Base-by-base conservation (phyloP, 2,113 vertebrate species). In the Sapajus apella region DNA sequence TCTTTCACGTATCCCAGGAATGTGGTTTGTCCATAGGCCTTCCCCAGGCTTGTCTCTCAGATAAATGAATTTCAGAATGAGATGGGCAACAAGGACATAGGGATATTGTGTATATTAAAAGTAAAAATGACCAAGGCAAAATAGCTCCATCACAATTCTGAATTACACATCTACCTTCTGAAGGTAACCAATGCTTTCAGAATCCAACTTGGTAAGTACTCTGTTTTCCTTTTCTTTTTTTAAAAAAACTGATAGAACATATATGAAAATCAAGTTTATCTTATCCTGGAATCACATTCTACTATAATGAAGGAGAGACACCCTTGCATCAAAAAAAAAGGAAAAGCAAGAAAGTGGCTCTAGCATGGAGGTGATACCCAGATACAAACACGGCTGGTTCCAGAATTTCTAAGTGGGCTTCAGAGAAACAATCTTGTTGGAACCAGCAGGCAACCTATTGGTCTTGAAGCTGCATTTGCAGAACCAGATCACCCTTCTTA, bases 101-200 rank as follows among this genome's bases (percentile, higher is more conserved):
- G 32, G n/a, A 82, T 32, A 84, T 40, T 93, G 43, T n/a, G 25
- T 40, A 35, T 37, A 92, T 87, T 37, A 66, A 92, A 97, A 90
- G 76, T 81, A 89, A 90, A 92, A 66, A 50, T 5, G 58, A 56
- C 17, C 8, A 77, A 73, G 11, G 68, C 27, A 87, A 85, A 82
- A 47, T 8, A 92, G 20, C 11, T 84, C 21, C 8, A 13, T 91
- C 17, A 82, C 64, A 94, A 58, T 61, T 92, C 58, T 72, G 21
- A 95, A 77, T 90, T 81, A 86, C 25, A 94, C 56, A 75, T 21
- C 5, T 32, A 61, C 61, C 91, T 95, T 97, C n/a, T 79, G 2
- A 91, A 97, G 94, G 88, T 37, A 95, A 64, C 20, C 43, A 94
- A 68, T 50, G 50, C 23, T 87, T 13, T 85, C 23, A 66, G 30